Conservation (phyloP, 2,888 invertebrate species). For the Balanococcus diminutus region DNA sequence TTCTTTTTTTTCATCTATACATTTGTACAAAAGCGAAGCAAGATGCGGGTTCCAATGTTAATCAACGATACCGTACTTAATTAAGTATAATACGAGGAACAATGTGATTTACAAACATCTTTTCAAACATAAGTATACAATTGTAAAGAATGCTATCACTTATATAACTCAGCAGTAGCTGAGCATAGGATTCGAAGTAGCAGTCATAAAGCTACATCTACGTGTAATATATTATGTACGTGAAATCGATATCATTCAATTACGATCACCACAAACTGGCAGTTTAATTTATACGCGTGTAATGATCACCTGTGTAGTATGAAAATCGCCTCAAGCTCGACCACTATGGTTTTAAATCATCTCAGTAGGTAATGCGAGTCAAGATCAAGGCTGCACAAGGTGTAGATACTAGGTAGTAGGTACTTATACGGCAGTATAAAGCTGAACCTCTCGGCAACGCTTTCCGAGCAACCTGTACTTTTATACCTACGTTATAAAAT, state of each 20-base stretch:
- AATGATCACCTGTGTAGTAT: not conserved
- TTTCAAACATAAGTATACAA: not conserved
- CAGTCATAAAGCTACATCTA: not conserved
- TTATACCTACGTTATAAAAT: not conserved
- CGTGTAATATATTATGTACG: not conserved
- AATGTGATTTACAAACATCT: constrained; percentile 13
- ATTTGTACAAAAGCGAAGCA: not conserved
- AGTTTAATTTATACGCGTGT: not conserved
- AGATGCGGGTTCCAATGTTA: constrained; percentile 7
- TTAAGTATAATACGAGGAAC: not conserved
- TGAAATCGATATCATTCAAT: constrained; percentile 14
- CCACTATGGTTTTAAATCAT: not conserved
- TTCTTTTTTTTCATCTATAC: not conserved
- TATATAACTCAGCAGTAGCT: not conserved
- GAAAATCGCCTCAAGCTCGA: not conserved
- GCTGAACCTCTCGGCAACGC: not conserved
- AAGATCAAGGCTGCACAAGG: no score
- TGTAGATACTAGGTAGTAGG: no score
- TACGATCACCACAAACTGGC: not conserved
- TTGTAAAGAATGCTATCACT: not conserved
- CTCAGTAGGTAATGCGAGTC: not conserved
- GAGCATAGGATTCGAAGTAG: not conserved
- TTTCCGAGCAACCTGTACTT: not conserved
- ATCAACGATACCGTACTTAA: not conserved
- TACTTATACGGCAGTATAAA: not conserved